Evolutionary conservation across 2,888 invertebrate genomes (phyloP), one percentile per base, ranked within the genome.

Genomic region (Agrypnus murinus): DNA sequence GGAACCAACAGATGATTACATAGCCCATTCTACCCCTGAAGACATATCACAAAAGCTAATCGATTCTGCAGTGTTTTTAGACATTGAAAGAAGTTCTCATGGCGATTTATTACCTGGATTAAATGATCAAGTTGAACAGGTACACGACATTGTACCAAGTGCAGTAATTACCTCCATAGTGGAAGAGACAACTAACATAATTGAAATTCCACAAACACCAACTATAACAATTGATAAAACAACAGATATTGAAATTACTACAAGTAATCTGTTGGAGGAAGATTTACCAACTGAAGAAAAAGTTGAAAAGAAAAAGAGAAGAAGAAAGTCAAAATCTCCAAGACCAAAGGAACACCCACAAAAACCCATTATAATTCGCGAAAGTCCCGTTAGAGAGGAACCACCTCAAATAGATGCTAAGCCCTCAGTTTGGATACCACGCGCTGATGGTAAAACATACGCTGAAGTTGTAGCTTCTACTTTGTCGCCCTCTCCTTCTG

Each of bases 381-480:
- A 58, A 59, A 59, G 34, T 14, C 19, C 40, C 1, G 14, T 5
- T 10, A 40, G 15, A 36, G 43, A 58, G n/a, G 12, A 10, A 43
- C 15, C 5, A 19, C 15, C 55, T 60, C 43, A 63, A 69, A 45
- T 17, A 10, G 55, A 53, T 34, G 43, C 59, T 57, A n/a, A 48
- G 36, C 48, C 38, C 57, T 89, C 88, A 79, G 86, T 89, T 17
- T 90, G 89, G 89, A 81, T 86, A 38, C 82, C 79, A 72, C 78
- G 86, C 57, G 86, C 87, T 43, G 91, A 90, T 73, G 89, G 89
- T 0, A 92, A 92, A 84, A 91, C 92, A 0, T 93, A 93, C 79
- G 93, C 93, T 15, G 90, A 91, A 84, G 89, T 92, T 36, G 86
- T 92, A 6, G 89, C 90, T 14, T 87, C 48, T 2, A 34, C n/a